Base-by-base conservation (phyloP, 2,113 vertebrate species). In the Erythrocebus patas region DNA sequence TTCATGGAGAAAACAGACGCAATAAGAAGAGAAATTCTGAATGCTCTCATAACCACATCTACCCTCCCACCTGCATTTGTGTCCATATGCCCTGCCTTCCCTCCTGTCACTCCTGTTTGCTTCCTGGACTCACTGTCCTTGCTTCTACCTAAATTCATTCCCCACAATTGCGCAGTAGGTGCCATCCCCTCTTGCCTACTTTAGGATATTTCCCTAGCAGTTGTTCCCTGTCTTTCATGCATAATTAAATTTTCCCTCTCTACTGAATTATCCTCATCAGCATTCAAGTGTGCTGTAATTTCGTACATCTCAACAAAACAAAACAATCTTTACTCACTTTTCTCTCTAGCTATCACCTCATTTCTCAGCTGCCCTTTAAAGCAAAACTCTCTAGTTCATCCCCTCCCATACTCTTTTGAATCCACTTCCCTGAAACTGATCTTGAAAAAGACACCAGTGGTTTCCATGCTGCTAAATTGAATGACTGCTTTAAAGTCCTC, bases 301-400 rank as follows among this genome's bases (percentile, higher is more conserved):
- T 92, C 66, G 72, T 82, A 52, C 75, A 79, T 64, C 43, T 82
- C 81, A 50, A 94, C 40, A 92, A 92, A 96, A 86, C 17, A 85
- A 59, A 66, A 81, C 68, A 72, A 86, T 90, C 66, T 87, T 90
- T 75, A 96, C 85, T 80, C 72, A 87, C 35, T 90, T 94, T 27
- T 82, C 85, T 43, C 64, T 40, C 23, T 70, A 70, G 16, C 22
- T 72, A 32, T 20, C 23, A 52, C 57, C 68, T 95, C 81, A 83
- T 82, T 91, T 91, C 59, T 88, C 40, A 73, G 7, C 17, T 55
- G 3, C 48, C 22, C 80, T 89, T 90, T 92, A 76, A 4, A 93
- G 64, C 12, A 76, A 86, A 95, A 40, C 59, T 82, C 27, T 76
- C 12, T 35, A 27, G 27, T 85, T 88, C 43, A 61, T 92, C 72